Evolutionary conservation across 1,140 invertebrate species (phyloP).

Genomic region (Meloidogyne hapla): DNA sequence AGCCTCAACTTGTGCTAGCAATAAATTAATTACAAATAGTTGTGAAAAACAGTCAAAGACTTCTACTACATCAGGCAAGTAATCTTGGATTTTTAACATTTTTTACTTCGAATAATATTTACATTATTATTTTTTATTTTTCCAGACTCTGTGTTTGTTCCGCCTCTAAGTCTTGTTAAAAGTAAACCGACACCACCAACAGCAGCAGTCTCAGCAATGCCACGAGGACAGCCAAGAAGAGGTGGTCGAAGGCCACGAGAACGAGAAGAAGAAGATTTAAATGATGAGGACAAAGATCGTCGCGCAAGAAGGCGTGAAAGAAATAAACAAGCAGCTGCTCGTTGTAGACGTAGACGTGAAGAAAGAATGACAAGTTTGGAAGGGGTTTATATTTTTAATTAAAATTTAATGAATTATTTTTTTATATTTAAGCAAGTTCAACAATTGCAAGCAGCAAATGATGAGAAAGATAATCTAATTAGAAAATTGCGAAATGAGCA

Average conservation of each 20-base stretch:
- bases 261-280: slow-evolving; percentile 23
- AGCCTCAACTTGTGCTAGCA: not conserved
- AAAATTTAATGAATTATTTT: not conserved
- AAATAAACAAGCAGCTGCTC: slow-evolving; percentile 48
- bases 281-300: slow-evolving; percentile 47
- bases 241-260: slow-evolving; percentile 36
- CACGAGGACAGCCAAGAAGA: slow-evolving; percentile 18
- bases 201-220: slow-evolving; percentile 11
- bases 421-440: not conserved
- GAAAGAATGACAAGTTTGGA: slow-evolving; percentile 44
- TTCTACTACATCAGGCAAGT: not conserved
- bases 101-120: no score
- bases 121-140: no score
- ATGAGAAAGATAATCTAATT: not conserved
- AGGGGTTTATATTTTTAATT: slow-evolving; percentile 23
- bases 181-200: not conserved
- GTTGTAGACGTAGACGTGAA: slow-evolving; percentile 44
- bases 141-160: not conserved
- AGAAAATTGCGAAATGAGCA: not conserved
- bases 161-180: not conserved
- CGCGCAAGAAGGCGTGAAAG: slow-evolving; percentile 46
- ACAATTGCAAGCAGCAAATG: not conserved
- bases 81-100: not conserved
- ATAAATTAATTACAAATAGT: slow-evolving; percentile 1
- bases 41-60: not conserved